Evolutionary conservation across 92 coral and sea anemone species (phyloP), one percentile per base, ranked within the genome.

Genomic region (Phenganax marumi): DNA sequence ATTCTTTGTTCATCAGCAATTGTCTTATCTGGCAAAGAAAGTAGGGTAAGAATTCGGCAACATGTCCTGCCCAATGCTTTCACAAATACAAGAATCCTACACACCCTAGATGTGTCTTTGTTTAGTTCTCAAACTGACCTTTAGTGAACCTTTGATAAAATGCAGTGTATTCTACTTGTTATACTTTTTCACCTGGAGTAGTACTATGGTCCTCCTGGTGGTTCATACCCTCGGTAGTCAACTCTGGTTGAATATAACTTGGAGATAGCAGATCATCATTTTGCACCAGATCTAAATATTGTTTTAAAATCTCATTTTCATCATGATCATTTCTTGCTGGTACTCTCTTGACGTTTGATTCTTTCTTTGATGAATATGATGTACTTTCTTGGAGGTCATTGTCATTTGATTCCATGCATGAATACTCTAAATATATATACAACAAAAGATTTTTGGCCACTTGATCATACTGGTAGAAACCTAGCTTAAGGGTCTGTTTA

Each of bases 1-100:
- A 92, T 23, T 8, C 87, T 89, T 18, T 79, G 88, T 46, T 19
- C 79, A 23, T 55, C 62, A 22, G 17, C 50, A 50, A 10, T 26
- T 23, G 7, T 74, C 12, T 46, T 18, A 0, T 74, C 60, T 51
- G 60, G 9, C 58, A 72, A 72, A 10, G 56, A 13, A 52, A 14
- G 6, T 8, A 47, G 16, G 11, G n/a, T 8, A 7, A 72, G 7
- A 50, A 73, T 8, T 16, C 65, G 14, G 21, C 65, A 58, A 14
- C 21, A 58, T 6, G 63, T 13, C 19, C 4, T n/a, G 49, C 12
- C 23, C 43, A 33, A 33, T 0, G 43, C 43, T 33, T 0, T 33
- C 43, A 33, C 5, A 33, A 33, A 33, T 33, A 33, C 43, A 33
- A 33, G 43, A 33, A 33, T 33, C 5, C 43, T 33, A 33, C 43